Base-by-base conservation (phyloP, 2,888 invertebrate genomes). In the Strigamia crassipes region DNA sequence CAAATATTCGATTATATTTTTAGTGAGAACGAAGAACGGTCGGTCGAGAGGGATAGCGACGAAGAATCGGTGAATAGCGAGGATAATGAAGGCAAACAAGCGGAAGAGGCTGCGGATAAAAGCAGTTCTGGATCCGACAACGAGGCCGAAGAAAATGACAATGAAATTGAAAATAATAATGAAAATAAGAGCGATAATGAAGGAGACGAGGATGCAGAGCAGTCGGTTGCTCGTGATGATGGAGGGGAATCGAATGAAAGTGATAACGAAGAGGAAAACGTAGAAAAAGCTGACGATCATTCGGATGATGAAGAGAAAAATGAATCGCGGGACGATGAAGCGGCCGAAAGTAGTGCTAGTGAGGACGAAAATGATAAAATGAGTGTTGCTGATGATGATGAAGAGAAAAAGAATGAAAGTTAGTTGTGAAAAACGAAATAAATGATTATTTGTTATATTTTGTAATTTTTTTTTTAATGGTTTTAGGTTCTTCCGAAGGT, bases 391-490 rank as follows among this genome's bases (percentile, higher is more conserved):
- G 88, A 89, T 84, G 89, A 87, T 82, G 88, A 89, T 46, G 89
- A 88, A 83, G 88, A 87, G 85, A 88, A 87, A 86, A 87, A 87
- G 85, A 13, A 34, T 38, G 80, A 41, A 51, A 80, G 87, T 86
- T 82, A 83, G 82, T 79, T 15, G 31, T n/a, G n/a, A n/a, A n/a
- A n/a, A n/a, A n/a, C n/a, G n/a, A n/a, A n/a, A n/a, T 31, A 18
- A n/a, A 42, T 13, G 27, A 23, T 2, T 51, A 15, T 3, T 51
- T 4, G n/a, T 86, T 0, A 89, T 89, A 31, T 89, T 89, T 80
- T 90, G 90, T 0, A 92, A 92, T 83, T 92, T 92, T 87, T 86
- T 89, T 85, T 92, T 92, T 86, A 92, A 89, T 89, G 9, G 90
- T n/a, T 91, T 91, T 90, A 90, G 84, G 42, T 79, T 21, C 23